phyloP scores from a whole-genome alignment of 2,113 vertebrate species.

The Microtus oregoni region DNA sequence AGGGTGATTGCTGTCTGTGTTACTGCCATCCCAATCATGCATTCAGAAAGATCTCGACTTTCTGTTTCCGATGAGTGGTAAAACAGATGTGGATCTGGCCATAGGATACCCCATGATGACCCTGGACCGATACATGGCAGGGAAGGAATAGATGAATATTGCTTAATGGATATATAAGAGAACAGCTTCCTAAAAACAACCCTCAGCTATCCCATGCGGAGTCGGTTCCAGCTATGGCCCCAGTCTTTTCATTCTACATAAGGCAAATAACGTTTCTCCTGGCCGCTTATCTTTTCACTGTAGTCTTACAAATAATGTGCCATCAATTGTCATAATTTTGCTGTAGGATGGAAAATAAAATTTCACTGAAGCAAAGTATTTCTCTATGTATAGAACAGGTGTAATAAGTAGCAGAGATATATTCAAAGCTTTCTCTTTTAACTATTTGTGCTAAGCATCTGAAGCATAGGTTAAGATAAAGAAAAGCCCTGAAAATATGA shows the following conservation, averaged over 20 bases:
- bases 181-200: background rate
- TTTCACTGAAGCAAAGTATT: background rate
- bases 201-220: background rate
- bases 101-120: background rate
- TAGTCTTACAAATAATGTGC: background rate
- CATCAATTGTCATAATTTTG: conserved; percentile 30
- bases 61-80: background rate
- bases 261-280: background rate
- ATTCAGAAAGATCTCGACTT: background rate
- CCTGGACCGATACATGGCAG: background rate
- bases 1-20: background rate
- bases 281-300: background rate
- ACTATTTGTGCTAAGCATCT: conserved; percentile 47
- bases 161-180: background rate
- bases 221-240: background rate
- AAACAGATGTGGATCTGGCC: background rate
- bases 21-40: background rate
- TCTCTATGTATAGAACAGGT: background rate
- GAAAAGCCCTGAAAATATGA: conserved; percentile 40
- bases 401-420: background rate
- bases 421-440: conserved; percentile 28
- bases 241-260: background rate
- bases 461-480: conserved; percentile 57
- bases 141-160: background rate
- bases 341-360: background rate